Conservation (phyloP, 2,797 vertebrate genomes). For the Lepidocolaptes lacrymiger region DNA sequence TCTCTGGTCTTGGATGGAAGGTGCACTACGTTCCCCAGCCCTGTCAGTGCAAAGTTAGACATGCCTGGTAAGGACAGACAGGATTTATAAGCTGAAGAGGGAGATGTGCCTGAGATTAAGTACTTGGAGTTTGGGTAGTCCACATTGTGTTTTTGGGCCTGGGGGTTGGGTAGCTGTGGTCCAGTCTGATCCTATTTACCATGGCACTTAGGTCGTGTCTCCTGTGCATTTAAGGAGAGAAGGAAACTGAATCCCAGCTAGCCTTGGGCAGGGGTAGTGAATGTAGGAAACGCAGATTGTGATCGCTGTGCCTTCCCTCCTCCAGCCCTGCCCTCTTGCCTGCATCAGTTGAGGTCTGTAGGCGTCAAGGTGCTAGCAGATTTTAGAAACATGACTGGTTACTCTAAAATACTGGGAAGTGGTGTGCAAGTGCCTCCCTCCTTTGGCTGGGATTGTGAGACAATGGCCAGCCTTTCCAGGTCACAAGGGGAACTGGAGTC, state of each 20-base stretch:
- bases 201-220: background rate
- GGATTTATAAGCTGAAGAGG: background rate
- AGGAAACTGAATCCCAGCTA: background rate
- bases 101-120: background rate
- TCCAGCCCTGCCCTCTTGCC: background rate
- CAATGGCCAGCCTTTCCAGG: background rate
- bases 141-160: background rate
- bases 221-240: background rate
- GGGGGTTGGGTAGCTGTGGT: background rate
- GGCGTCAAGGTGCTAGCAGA: background rate
- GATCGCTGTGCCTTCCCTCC: background rate
- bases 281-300: background rate
- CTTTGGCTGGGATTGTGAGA: background rate
- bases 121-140: background rate
- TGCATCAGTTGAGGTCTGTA: background rate
- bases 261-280: background rate
- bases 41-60: background rate
- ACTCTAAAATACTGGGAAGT: background rate
- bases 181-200: background rate
- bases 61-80: background rate
- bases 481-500: background rate
- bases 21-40: background rate
- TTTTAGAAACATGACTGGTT: background rate
- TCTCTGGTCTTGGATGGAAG: background rate
- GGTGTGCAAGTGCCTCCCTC: background rate